phyloP scores from a whole-genome alignment of 2,113 vertebrate genomes.

The Ammodytes dubius region DNA sequence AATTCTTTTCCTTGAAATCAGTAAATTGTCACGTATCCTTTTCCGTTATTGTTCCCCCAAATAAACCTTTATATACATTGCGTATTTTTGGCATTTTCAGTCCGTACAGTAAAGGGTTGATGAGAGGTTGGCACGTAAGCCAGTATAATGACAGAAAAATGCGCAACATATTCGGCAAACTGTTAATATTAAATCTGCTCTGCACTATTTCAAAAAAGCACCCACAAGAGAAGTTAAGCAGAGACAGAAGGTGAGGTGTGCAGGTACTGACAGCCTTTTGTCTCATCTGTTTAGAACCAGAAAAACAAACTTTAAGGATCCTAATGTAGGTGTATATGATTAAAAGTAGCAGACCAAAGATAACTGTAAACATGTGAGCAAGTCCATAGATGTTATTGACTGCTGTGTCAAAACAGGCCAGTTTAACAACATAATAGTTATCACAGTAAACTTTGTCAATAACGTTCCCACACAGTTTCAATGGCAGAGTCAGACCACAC shows the following conservation, averaged over 20 bases:
- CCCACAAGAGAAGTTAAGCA: constrained; percentile 64
- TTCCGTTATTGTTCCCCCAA: too few species aligned
- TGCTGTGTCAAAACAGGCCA: constrained; percentile 65
- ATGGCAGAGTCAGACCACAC: constrained; percentile 2
- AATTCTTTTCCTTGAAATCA: too few species aligned
- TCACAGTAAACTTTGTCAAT: constrained; percentile 70
- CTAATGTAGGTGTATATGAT: constrained; percentile 39
- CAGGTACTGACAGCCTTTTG: constrained; percentile 69
- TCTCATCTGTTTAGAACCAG: constrained; percentile 23
- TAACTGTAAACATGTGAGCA: too few species aligned
- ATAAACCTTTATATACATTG: neutral
- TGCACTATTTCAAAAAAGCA: constrained; percentile 57
- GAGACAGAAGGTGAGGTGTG: constrained; percentile 64
- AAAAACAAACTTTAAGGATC: constrained; percentile 60
- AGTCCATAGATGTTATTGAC: constrained; percentile 31
- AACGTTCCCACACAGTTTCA: constrained; percentile 64
- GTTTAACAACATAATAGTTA: constrained; percentile 64
- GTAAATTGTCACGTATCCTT: too few species aligned
- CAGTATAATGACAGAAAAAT: constrained; percentile 69
- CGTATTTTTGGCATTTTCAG: constrained; percentile 64
- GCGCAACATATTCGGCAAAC: constrained; percentile 8
- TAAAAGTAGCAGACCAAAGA: neutral
- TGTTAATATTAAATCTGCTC: constrained; percentile 60
- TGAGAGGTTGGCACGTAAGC: constrained; percentile 48
- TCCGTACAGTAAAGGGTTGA: constrained; percentile 73